Conservation (phyloP, 2,888 invertebrate genomes). For the Drosophila paranaensis region DNA sequence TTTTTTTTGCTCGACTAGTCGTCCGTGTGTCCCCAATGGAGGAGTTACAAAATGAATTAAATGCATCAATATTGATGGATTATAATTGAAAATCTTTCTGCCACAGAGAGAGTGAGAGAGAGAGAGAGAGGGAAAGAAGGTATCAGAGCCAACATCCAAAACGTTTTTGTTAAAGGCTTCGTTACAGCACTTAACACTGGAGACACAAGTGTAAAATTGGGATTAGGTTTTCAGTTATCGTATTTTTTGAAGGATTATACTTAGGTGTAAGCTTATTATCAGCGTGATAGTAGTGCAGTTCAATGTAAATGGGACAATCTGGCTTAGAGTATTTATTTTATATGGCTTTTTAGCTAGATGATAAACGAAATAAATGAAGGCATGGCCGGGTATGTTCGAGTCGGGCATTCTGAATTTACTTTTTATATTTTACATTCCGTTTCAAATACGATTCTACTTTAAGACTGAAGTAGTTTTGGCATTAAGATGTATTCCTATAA, state of each 20-base stretch:
- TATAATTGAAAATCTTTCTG: conserved; percentile 27
- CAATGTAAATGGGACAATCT: neutral
- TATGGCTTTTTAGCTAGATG: too few species aligned
- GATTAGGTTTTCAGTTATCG: neutral
- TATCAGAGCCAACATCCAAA: neutral
- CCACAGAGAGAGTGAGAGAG: neutral
- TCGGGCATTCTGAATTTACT: too few species aligned
- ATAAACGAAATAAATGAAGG: too few species aligned
- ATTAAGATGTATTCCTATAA: too few species aligned
- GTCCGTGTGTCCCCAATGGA: conserved; percentile 25
- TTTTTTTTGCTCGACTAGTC: conserved; percentile 7
- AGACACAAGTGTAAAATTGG: neutral
- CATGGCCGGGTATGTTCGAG: too few species aligned
- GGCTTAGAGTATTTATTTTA: neutral
- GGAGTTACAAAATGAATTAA: conserved; percentile 43
- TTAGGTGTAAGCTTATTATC: neutral
- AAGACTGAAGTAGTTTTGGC: too few species aligned
- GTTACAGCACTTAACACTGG: neutral
- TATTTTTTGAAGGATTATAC: neutral
- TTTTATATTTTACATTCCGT: too few species aligned
- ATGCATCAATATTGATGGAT: conserved; percentile 41
- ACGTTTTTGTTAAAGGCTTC: neutral
- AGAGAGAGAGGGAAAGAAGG: too few species aligned
- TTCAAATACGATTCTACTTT: too few species aligned
- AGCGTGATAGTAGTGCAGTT: neutral